A percentile compares a stretch with the other conserved stretches of the same genome.
Evolutionary conservation across 2,113 vertebrate species (phyloP).

Genomic region (Pitta sordida): DNA sequence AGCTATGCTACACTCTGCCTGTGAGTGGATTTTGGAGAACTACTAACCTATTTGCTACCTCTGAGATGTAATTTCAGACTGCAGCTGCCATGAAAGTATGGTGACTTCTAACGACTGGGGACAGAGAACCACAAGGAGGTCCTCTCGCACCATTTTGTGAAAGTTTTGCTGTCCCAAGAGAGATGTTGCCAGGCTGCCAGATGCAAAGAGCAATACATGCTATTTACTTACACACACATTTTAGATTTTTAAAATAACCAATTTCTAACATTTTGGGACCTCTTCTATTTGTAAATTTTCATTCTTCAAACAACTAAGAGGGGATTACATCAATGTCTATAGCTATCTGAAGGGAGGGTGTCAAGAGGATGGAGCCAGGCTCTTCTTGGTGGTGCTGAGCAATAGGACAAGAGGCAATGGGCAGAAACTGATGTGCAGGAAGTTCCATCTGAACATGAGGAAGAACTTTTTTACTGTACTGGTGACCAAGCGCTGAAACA

Average conservation of each 20-base stretch:
- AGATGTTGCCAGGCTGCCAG: neutral
- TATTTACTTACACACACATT: neutral
- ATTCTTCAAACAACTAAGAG: neutral
- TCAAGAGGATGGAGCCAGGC: neutral
- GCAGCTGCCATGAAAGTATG: neutral
- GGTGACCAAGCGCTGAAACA: neutral
- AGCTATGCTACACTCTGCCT: neutral
- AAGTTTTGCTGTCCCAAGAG: neutral
- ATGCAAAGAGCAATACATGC: neutral
- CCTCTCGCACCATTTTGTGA: neutral
- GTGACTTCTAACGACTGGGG: neutral
- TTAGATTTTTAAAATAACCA: neutral
- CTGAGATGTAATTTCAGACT: neutral
- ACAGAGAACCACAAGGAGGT: fast-evolving
- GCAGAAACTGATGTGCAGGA: neutral
- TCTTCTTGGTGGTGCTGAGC: neutral
- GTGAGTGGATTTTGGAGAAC: neutral
- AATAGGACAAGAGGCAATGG: neutral
- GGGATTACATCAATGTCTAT: neutral
- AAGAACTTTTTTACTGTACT: neutral
- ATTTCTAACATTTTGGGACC: neutral
- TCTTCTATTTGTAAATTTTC: neutral
- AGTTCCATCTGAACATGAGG: neutral
- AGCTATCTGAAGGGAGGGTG: neutral
- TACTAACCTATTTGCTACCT: neutral